Base-by-base conservation (phyloP, 2,888 invertebrate species). In the Cremastobaeus sp. region DNA sequence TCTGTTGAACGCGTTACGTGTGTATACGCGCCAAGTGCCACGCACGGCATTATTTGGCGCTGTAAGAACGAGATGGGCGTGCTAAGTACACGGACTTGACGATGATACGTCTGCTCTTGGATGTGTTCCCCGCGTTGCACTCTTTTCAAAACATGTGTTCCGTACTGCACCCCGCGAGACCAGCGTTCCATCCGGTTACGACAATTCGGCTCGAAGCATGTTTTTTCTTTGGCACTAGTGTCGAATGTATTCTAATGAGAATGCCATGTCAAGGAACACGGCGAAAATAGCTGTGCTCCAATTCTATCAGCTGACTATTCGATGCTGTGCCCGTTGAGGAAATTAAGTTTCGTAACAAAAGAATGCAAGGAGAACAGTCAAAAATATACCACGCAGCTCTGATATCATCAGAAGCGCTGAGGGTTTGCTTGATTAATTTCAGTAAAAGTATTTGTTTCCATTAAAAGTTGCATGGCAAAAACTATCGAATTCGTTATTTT, bases 11-110 rank as follows among this genome's bases (percentile, higher is more conserved):
- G 41, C 39, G 34, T 30, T 47, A 43, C 41, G 59, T 55, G 74
- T 57, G 54, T 50, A 35, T 57, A 60, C 62, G 68, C 28, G 66
- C 57, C 71, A 59, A 75, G 47, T 62, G 57, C 64, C 50, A 66
- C 43, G 59, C 64, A 45, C 52, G 59, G 52, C 73, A 76, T 76
- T 76, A 76, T 76, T 76, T 76, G 66, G 59, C 60, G 55, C 70
- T 73, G 70, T 73, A 76, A 62, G 73, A 73, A 76, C 73, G 66
- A 73, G 76, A 69, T 64, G 72, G 72, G 76, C 75, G 75, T 75
- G 66, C 32, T 64, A 57, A 59, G 60, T 75, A 62, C 66, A 70
- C 55, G 59, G 45, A 28, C 57, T 52, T 37, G 17, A 43, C 70
- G 66, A 52, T 62, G 66, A 70, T 70, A 60, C 66, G 69, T 48